These are phyloP conservation scores for Misgurnus mizolepis DNA, from an alignment of 2,113 vertebrate species.

Conservation along the genomic window DNA sequence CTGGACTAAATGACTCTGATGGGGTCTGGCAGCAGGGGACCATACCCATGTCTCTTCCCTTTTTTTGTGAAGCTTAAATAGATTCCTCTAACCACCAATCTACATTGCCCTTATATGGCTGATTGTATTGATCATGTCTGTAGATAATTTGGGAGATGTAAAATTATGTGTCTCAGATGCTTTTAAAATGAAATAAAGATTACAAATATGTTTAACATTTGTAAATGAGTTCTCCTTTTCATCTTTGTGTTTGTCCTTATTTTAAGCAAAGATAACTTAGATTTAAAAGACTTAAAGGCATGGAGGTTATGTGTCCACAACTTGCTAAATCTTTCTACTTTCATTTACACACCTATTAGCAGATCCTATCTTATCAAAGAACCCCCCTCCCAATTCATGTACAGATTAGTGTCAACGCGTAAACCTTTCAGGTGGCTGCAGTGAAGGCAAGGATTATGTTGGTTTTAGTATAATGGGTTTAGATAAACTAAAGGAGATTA, in stretches of 20 bases:
- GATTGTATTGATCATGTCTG: constrained; percentile 55
- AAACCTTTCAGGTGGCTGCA: constrained; percentile 8
- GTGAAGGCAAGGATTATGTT: constrained; percentile 18
- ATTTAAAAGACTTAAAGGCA: too few species aligned
- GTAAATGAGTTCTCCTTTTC: background rate
- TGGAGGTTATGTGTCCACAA: too few species aligned
- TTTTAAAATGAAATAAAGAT: constrained; percentile 70
- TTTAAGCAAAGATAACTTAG: constrained; percentile 4
- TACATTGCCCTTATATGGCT: constrained; percentile 46
- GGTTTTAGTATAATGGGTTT: constrained; percentile 36
- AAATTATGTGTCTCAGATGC: constrained; percentile 67
- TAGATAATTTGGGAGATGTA: constrained; percentile 65
- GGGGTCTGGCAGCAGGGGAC: constrained; percentile 64
- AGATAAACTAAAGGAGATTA: constrained; percentile 3
- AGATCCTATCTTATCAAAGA: background rate
- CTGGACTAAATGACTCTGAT: constrained; percentile 63
- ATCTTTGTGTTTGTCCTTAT: background rate
- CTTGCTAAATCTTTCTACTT: too few species aligned
- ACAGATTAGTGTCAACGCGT: background rate
- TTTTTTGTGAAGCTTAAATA: constrained; percentile 54
- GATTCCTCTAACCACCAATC: constrained; percentile 56
- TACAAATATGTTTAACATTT: constrained; percentile 53
- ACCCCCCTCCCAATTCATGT: background rate
- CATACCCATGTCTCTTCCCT: constrained; percentile 32
- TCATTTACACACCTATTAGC: background rate